Evolutionary conservation across 2,113 vertebrate genomes (phyloP), one percentile per base, ranked within the genome.

Genomic region (Pardalotus punctatus): DNA sequence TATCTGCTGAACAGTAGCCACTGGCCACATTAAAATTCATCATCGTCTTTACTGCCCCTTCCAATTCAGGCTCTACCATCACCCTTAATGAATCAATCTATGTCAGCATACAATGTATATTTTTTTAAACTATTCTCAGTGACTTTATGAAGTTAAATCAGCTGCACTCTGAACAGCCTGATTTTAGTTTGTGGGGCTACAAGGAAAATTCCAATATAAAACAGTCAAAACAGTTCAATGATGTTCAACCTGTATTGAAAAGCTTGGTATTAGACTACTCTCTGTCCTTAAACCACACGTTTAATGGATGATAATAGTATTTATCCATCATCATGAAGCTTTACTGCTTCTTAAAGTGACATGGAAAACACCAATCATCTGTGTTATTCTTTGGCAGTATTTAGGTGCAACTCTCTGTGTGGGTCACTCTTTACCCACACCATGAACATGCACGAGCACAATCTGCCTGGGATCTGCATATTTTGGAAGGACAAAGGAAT

Each of bases 11-110:
- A 94, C 86, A 86, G 80, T 95, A 95, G 79, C 89, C 89, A 96
- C 84, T 1, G 24, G 57, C 35, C 87, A 76, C 92, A 95, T 96
- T 97, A 93, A 96, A 97, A 96, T 96, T 97, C 94, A 96, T 94
- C 86, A 85, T 95, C 10, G 0, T 92, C 94, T 92, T 94, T 90
- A n/a, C 81, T 96, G 77, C 70, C 86, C 81, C 84, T 94, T 83
- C 70, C 72, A 90, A 10, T 94, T 85, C 86, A 93, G 71, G 43
- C n/a, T 84, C 62, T 62, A 48, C 86, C 45, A 74, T 81, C 81
- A 81, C 42, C 54, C 60, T 86, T 93, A 92, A 83, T 94, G 65
- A 96, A 86, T 94, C 91, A 85, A 29, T 94, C 78, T 9, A 5
- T 93, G 91, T 76, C 81, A 86, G 58, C 27, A 16, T 58, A 67